Evolutionary conservation across 2,888 invertebrate genomes (phyloP).

Genomic region (Drepanosiphum platanoidis): DNA sequence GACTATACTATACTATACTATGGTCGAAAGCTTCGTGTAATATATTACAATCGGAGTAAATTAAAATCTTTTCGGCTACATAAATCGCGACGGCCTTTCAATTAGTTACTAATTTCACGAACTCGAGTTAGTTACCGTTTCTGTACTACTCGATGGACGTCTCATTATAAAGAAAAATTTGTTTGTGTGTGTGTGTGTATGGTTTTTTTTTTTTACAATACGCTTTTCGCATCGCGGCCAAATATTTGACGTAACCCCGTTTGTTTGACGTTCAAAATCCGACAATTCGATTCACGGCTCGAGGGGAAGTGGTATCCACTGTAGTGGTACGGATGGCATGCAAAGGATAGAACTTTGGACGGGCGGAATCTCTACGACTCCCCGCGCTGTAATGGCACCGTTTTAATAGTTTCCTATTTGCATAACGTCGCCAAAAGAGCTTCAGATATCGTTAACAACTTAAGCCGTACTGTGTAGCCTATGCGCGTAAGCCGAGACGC

Average conservation of each 20-base stretch:
- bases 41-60: background rate
- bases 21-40: background rate
- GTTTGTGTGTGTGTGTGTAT: too few relatives aligned
- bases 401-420: constrained; percentile 61
- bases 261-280: background rate
- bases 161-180: background rate
- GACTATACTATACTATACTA: background rate
- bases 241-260: background rate
- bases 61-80: background rate
- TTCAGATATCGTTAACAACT: constrained; percentile 58
- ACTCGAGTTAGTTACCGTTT: background rate
- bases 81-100: background rate
- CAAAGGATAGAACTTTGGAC: background rate
- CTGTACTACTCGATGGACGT: background rate
- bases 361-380: background rate
- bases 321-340: background rate
- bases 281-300: background rate
- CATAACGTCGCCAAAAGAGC: constrained; percentile 59
- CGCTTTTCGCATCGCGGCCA: background rate
- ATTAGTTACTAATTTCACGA: background rate
- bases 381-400: constrained; percentile 28
- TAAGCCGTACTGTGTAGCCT: constrained; percentile 20
- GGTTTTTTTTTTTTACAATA: too few relatives aligned
- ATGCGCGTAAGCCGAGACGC: background rate
- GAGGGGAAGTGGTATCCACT: background rate